Conservation (phyloP, 2,888 invertebrate species). For the Melangyna quadrimaculata region DNA sequence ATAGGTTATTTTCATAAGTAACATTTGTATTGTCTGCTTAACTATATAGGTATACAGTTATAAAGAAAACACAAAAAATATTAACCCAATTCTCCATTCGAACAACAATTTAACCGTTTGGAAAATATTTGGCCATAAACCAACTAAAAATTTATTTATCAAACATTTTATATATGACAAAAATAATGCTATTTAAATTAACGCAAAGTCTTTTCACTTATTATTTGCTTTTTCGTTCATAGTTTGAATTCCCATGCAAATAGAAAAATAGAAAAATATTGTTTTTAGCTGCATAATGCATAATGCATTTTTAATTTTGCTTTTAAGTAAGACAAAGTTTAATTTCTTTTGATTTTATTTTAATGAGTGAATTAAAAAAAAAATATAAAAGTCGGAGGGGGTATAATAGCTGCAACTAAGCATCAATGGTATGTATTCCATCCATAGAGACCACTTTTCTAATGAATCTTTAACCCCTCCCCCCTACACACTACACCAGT, state of each 20-base stretch:
- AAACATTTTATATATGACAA: no score
- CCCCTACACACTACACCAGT: not conserved
- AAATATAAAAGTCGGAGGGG: not conserved
- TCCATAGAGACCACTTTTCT: not conserved
- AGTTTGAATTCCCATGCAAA: not conserved
- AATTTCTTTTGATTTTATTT: not conserved
- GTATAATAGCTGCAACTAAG: not conserved
- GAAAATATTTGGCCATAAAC: no score
- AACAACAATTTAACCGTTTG: no score
- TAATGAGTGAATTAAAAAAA: conserved; percentile 3
- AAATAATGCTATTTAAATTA: not conserved
- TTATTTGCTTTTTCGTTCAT: not conserved
- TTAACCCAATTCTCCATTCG: no score
- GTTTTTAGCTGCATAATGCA: not conserved
- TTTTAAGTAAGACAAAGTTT: not conserved
- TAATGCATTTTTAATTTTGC: not conserved
- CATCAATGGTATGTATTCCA: conserved; percentile 21
- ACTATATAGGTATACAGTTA: no score
- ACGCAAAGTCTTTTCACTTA: not conserved
- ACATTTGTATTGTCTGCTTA: no score
- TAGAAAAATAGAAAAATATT: not conserved
- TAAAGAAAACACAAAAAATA: no score
- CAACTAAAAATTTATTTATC: no score
- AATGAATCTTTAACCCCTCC: not conserved
- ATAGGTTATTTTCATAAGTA: no score